Percentiles rank a stretch among this genome's conserved stretches.
Evolutionary conservation across 35 echinoderm and acorn worm genomes (phyloP).

Genomic region (Ptychodera flava): DNA sequence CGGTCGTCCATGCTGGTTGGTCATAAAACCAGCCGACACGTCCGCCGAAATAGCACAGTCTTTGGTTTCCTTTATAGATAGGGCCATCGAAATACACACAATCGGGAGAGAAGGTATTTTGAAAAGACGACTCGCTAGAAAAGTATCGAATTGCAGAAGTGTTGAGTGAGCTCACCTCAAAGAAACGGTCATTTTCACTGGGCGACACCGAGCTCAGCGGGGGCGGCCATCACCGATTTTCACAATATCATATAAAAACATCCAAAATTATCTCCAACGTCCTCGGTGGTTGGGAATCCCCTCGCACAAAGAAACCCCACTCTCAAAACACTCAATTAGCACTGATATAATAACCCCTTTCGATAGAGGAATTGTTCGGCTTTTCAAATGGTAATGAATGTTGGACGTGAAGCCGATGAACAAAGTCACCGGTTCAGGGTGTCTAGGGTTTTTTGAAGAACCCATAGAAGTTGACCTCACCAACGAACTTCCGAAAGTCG

Average conservation of each 20-base stretch:
- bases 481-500: background rate
- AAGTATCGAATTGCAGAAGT: background rate
- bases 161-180: background rate
- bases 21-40: background rate
- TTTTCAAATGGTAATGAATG: background rate
- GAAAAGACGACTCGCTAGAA: background rate
- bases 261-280: too few species aligned
- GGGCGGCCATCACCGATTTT: too few species aligned
- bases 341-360: background rate
- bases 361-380: background rate
- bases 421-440: background rate
- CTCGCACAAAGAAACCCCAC: background rate
- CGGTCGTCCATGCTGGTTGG: background rate
- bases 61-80: too few species aligned
- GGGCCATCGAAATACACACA: background rate
- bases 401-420: background rate
- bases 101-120: background rate
- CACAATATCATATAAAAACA: too few species aligned
- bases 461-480: background rate
- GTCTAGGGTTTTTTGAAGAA: background rate
- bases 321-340: background rate
- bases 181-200: background rate
- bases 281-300: background rate
- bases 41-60: background rate
- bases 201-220: too few species aligned